A percentile compares a stretch with the other conserved stretches of the same genome.
Evolutionary conservation across 2,888 invertebrate species (phyloP).

Genomic region (Danaus chrysippus): DNA sequence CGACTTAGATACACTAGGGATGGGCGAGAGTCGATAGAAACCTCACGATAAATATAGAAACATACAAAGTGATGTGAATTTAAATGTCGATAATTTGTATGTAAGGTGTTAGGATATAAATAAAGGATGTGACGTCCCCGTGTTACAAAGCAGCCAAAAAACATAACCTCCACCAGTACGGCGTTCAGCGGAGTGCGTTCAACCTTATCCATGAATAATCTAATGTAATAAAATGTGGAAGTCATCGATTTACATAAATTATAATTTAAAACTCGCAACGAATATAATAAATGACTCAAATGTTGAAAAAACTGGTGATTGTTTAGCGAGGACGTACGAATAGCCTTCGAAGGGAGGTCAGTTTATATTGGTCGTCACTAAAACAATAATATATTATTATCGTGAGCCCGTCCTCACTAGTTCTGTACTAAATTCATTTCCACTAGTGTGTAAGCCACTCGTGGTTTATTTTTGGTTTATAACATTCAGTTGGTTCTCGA

Average conservation of each 20-base stretch:
- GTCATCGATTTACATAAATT: too few species aligned
- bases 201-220: constrained; percentile 2
- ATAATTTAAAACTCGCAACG: too few species aligned
- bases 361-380: too few species aligned
- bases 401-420: constrained; percentile 41
- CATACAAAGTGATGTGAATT: constrained; percentile 12
- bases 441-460: constrained; percentile 49
- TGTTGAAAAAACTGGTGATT: too few species aligned
- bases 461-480: constrained; percentile 55
- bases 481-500: constrained; percentile 44
- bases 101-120: constrained; percentile 29
- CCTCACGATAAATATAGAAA: constrained; percentile 17
- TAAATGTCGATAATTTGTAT: constrained; percentile 10
- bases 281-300: too few species aligned
- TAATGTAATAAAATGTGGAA: too few species aligned
- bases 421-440: constrained; percentile 66
- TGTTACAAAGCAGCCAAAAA: constrained; percentile 30
- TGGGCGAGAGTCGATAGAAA: constrained; percentile 31
- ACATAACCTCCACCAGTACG: constrained; percentile 28
- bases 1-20: constrained; percentile 75
- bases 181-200: too few species aligned
- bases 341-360: too few species aligned
- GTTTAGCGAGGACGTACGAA: too few species aligned
- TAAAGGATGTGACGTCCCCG: constrained; percentile 28
- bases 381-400: too few species aligned